Conservation (phyloP, 2,888 invertebrate genomes). For the Escarpia spicata region DNA sequence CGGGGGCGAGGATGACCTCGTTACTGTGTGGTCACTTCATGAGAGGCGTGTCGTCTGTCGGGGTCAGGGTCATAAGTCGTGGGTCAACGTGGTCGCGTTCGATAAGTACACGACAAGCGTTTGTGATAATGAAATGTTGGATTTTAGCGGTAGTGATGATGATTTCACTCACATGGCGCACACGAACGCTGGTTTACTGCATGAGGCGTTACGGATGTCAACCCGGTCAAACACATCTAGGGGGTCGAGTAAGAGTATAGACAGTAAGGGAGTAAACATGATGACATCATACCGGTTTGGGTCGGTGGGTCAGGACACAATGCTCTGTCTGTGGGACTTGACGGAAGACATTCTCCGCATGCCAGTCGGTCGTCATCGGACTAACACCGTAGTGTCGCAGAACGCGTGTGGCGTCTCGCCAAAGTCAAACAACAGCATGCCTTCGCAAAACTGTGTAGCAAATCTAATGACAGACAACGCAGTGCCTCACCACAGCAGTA, state of each 20-base stretch:
- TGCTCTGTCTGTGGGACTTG: conserved; percentile 97
- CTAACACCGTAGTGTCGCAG: conserved; percentile 57
- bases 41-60: conserved; percentile 95
- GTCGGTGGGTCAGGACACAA: conserved; percentile 97
- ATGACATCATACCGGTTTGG: conserved; percentile 83
- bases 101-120: conserved; percentile 72
- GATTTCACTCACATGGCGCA: conserved; percentile 41
- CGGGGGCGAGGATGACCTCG: conserved; percentile 98
- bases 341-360: conserved; percentile 92
- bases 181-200: conserved; percentile 30
- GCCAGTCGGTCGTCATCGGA: conserved; percentile 68
- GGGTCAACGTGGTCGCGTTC: conserved; percentile 97
- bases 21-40: conserved; percentile 94
- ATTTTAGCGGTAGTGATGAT: conserved; percentile 67
- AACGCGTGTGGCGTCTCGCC: neutral
- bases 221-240: conserved; percentile 38
- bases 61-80: conserved; percentile 96
- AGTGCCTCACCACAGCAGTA: conserved; percentile 68
- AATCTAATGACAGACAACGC: conserved; percentile 76
- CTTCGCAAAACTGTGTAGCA: conserved; percentile 58
- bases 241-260: conserved; percentile 36
- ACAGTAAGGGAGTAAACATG: conserved; percentile 40
- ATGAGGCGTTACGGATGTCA: conserved; percentile 38
- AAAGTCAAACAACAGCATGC: conserved; percentile 24
- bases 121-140: conserved; percentile 62